Base-by-base conservation (phyloP, 2,797 vertebrate species). In the Melanotaenia pygmaea region DNA sequence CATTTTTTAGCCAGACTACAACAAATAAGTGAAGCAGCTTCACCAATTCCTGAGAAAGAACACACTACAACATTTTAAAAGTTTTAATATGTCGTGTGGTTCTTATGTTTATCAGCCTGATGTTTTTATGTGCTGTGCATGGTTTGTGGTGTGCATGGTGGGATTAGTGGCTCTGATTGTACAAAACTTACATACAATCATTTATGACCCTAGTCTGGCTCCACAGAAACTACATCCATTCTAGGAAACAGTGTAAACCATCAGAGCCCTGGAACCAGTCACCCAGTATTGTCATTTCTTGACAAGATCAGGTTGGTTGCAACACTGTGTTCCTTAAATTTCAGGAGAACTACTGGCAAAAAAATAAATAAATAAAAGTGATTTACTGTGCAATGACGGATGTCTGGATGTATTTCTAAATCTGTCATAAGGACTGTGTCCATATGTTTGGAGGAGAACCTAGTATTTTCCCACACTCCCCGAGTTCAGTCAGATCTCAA, bases 401-500 rank as follows among this genome's bases (percentile, higher is more conserved):
- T 50, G 63, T 32, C 3, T n/a, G 53, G 68, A 70, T 58, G 70
- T 47, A 60, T 79, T 78, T 77, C 65, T 83, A 79, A 85, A 65
- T 70, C 62, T 71, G 78, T 85, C 70, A 86, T 74, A 87, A 68
- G 59, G 71, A 74, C 65, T 71, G 63, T 56, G 74, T 76, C 74
- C 72, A 59, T 58, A 38, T 51, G 76, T 87, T 85, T 83, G 63
- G 56, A 82, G 70, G 64, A 75, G 74, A 58, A 51, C 57, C 62
- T 60, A 22, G 76, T 76, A 74, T 80, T 89, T 91, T 85, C 64
- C 59, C 76, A 72, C 56, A 70, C 76, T 64, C 5, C 67, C 71
- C 12, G 26, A 64, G 76, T 72, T 81, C 74, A 82, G 82, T 79
- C 69, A 76, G 67, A 87, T 86, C 82, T 71, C 76, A 81, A 81